A percentile compares a stretch with the other conserved stretches of the same genome.
Evolutionary conservation across 2,888 invertebrate genomes (phyloP).

Genomic region (Noctua fimbriata): DNA sequence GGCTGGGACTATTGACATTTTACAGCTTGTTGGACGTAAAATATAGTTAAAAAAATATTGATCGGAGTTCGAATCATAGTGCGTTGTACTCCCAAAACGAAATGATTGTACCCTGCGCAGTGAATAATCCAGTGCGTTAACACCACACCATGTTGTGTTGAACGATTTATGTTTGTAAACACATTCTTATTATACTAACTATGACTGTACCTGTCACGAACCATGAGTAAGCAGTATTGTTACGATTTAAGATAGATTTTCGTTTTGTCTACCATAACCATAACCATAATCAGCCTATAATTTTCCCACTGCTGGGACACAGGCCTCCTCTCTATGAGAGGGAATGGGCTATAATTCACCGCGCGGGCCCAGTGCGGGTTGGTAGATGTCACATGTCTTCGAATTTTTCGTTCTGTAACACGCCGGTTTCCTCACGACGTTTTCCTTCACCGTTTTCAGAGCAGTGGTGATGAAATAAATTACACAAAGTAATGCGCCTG

Average conservation of each 20-base stretch:
- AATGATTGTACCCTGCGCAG: constrained; percentile 11
- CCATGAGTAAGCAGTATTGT: background rate
- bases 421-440: too few relatives aligned
- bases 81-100: constrained; percentile 31
- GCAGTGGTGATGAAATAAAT: too few relatives aligned
- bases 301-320: too few relatives aligned
- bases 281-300: too few relatives aligned
- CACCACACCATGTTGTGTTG: background rate
- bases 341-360: too few relatives aligned
- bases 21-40: constrained; percentile 1
- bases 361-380: too few relatives aligned
- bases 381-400: too few relatives aligned
- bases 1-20: constrained; percentile 29
- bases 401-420: too few relatives aligned
- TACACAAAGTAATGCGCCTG: too few relatives aligned
- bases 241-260: background rate
- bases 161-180: constrained; percentile 30
- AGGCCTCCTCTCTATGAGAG: too few relatives aligned
- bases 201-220: background rate
- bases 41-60: constrained; percentile 41
- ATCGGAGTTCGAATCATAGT: constrained; percentile 27
- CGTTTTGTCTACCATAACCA: too few relatives aligned
- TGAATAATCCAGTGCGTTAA: constrained; percentile 23
- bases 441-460: too few relatives aligned
- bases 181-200: background rate